phyloP scores from a whole-genome alignment of 37 sponge, comb jelly and placozoan genomes.

The Beroe ovata region DNA sequence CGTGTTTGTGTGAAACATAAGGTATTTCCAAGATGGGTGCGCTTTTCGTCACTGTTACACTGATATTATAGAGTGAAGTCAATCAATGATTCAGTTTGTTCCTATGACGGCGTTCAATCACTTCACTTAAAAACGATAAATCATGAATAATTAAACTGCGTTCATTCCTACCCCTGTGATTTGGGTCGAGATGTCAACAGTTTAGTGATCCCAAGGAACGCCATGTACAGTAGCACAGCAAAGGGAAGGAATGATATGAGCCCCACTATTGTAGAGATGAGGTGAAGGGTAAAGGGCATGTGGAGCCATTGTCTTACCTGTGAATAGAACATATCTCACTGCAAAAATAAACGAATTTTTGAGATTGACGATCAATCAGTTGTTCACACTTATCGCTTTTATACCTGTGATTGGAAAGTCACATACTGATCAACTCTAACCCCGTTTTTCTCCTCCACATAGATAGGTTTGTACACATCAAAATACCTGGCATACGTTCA shows the following conservation, averaged over 20 bases:
- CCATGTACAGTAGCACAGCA: slow-evolving; percentile 20
- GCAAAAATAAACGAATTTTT: too few species aligned
- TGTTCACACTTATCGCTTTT: neutral
- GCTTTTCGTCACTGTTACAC: neutral
- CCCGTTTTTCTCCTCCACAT: slow-evolving; percentile 1
- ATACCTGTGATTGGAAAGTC: slow-evolving; percentile 44
- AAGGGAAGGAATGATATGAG: slow-evolving; percentile 28
- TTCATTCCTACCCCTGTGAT: neutral
- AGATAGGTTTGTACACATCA: slow-evolving; percentile 36
- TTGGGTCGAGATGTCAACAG: neutral
- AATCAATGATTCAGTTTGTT: too few species aligned
- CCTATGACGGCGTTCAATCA: too few species aligned
- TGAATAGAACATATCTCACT: neutral
- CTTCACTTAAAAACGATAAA: too few species aligned
- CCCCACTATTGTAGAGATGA: slow-evolving; percentile 33
- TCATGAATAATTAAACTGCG: too few species aligned
- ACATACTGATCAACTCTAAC: neutral
- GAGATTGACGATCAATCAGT: too few species aligned
- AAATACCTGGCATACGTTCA: slow-evolving; percentile 58
- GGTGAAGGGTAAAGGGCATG: slow-evolving; percentile 39
- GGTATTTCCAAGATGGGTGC: slow-evolving; percentile 33
- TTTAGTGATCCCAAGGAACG: neutral
- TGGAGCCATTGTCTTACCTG: slow-evolving; percentile 58
- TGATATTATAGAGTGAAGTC: too few species aligned
- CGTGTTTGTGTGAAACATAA: neutral